phyloP scores from a whole-genome alignment of 2,888 invertebrate species.

The Gryllus longicercus region DNA sequence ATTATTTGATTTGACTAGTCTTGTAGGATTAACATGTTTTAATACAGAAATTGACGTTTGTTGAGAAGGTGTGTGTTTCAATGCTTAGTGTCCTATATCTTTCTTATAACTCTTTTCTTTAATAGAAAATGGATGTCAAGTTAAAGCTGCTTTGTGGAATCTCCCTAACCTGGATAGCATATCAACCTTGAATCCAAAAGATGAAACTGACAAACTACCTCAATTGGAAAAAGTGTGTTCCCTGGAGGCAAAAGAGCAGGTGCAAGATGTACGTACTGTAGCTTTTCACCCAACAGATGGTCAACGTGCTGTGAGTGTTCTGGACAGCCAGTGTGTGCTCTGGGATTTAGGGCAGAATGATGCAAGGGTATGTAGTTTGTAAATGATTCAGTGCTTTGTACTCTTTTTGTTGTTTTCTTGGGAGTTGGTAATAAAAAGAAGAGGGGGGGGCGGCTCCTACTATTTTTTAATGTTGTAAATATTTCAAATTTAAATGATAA shows the following conservation, averaged over 20 bases:
- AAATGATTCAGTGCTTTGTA: too few relatives aligned
- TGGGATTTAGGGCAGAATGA: constrained; percentile 66
- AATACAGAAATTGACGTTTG: too few relatives aligned
- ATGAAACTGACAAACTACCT: constrained; percentile 33
- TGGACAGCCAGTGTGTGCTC: constrained; percentile 71
- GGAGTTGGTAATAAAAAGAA: too few relatives aligned
- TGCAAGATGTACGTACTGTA: constrained; percentile 72
- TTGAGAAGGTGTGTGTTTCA: too few relatives aligned
- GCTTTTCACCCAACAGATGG: constrained; percentile 84
- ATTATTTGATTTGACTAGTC: too few relatives aligned
- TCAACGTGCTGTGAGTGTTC: constrained; percentile 67
- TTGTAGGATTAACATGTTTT: too few relatives aligned
- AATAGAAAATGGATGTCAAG: constrained; percentile 46
- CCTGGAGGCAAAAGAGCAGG: constrained; percentile 52
- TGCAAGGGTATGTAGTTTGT: constrained; percentile 40
- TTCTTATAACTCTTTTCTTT: constrained; percentile 22
- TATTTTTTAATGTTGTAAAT: too few relatives aligned
- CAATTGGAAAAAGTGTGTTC: constrained; percentile 49
- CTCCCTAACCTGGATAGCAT: constrained; percentile 35
- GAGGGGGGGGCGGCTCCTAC: too few relatives aligned
- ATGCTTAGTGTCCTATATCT: too few relatives aligned
- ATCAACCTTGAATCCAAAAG: constrained; percentile 33
- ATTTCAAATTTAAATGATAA: too few relatives aligned
- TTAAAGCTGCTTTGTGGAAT: constrained; percentile 48
- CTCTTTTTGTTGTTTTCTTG: too few relatives aligned